phyloP scores from a whole-genome alignment of 2,797 vertebrate genomes.

The Trachops cirrhosus region DNA sequence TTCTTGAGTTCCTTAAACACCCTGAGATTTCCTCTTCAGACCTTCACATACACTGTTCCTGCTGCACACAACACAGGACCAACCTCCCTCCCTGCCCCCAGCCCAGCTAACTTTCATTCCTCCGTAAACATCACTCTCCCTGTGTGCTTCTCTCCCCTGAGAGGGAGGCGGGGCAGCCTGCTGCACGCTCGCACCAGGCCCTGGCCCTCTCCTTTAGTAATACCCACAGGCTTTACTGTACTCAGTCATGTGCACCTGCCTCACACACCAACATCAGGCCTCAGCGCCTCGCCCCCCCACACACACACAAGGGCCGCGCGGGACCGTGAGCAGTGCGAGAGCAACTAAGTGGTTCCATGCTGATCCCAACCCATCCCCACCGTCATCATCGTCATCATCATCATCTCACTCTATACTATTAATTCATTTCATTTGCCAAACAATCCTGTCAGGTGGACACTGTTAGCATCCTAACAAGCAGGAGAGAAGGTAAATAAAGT shows the following conservation, averaged over 20 bases:
- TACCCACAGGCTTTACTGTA: background rate
- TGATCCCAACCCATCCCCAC: background rate
- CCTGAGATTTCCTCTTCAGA: background rate
- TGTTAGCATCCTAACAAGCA: background rate
- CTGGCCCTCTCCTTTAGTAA: background rate
- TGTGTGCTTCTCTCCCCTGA: background rate
- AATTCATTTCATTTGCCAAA: background rate
- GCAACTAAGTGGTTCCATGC: background rate
- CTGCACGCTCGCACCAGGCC: background rate
- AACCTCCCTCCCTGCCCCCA: background rate
- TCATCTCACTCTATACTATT: background rate
- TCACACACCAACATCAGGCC: background rate
- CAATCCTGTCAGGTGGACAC: background rate
- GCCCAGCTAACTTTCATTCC: background rate
- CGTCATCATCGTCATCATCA: background rate
- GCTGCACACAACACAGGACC: background rate
- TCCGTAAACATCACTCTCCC: background rate
- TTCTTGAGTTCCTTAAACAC: background rate
- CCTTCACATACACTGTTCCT: background rate
- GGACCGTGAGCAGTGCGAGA: background rate
- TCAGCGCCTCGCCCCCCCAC: background rate
- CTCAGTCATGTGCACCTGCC: background rate
- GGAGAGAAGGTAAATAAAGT: background rate
- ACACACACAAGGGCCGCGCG: fast-evolving
- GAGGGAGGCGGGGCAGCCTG: no score